Evolutionary conservation across 1,140 invertebrate species (phyloP), one percentile per base, ranked within the genome.

Genomic region (Pararge aegeria): DNA sequence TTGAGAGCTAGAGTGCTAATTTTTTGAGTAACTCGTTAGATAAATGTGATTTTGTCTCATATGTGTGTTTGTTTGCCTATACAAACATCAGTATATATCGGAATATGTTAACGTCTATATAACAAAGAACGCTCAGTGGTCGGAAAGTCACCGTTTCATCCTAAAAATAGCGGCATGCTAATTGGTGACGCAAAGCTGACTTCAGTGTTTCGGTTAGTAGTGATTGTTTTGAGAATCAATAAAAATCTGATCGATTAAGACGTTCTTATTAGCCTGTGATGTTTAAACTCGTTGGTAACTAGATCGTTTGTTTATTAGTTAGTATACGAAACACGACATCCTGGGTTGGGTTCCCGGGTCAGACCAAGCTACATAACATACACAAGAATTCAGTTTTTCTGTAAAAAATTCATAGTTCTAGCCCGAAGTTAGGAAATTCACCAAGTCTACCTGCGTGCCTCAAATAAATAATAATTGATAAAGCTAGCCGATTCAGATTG

Each of bases 121-220:
- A 15, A 40, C 50, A 68, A 69, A 64, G 64, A 70, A 53, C 56
- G 54, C 44, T 66, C 44, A 40, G 56, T 64, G 62, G 61, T 64
- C 68, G 71, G 66, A 78, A 76, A 76, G 71, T 77, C 71, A 75
- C 67, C 61, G 68, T 64, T 69, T 68, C 61, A 53, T 70, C 46
- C 56, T 59, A 74, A 71, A 75, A 71, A 76, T 78, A 80, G 72
- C 62, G 40, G 29, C 16, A 56, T 51, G 73, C 66, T 83, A 82
- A 83, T 79, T 73, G 73, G 68, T 80, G 75, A 80, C 75, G 75
- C 64, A 73, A 72, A 68, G 61, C 46, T 68, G 61, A 56, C 60
- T 73, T 74, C 58, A 68, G 60, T 65, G 49, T 62, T 64, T 59
- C 40, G 18, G 52, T 20, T 18, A 19, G 21, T 40, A 46, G 29